A percentile compares a stretch with the other conserved stretches of the same genome.
Evolutionary conservation across 2,797 vertebrate genomes (phyloP).

Genomic region (Hippopotamyrus pictus): DNA sequence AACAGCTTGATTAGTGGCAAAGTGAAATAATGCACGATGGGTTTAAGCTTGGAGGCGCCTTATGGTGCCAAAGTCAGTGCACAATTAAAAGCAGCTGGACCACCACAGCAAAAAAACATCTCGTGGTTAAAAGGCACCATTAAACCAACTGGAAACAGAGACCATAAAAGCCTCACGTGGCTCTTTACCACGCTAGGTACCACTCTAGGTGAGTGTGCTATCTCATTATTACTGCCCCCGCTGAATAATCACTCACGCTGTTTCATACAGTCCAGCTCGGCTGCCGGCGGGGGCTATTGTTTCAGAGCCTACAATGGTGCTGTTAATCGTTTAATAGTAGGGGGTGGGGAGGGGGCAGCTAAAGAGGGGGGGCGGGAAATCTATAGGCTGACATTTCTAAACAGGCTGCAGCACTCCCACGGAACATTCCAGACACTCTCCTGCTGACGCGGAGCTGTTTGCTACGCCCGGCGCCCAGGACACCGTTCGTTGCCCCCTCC

Average conservation of each 20-base stretch:
- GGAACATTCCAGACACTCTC: neutral
- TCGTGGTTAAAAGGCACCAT: neutral
- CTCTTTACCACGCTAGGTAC: neutral
- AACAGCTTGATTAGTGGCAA: neutral
- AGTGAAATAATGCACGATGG: neutral
- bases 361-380: neutral
- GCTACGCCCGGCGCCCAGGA: no score
- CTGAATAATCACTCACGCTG: neutral
- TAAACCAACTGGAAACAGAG: conserved; percentile 8
- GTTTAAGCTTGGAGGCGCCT: neutral
- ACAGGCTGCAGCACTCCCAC: neutral
- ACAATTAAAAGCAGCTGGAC: neutral
- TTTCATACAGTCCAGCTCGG: neutral
- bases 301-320: neutral
- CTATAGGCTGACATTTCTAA: conserved; percentile 33
- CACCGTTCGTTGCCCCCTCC: neutral
- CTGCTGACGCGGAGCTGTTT: neutral
- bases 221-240: neutral
- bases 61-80: neutral
- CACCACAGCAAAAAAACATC: neutral
- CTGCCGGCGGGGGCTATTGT: neutral
- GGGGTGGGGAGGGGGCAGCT: neutral
- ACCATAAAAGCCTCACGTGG: neutral
- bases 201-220: neutral
- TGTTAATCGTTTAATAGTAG: conserved; percentile 1